Evolutionary conservation across 1,140 invertebrate species (phyloP).

Genomic region (Lordiphosa clarofinis): DNA sequence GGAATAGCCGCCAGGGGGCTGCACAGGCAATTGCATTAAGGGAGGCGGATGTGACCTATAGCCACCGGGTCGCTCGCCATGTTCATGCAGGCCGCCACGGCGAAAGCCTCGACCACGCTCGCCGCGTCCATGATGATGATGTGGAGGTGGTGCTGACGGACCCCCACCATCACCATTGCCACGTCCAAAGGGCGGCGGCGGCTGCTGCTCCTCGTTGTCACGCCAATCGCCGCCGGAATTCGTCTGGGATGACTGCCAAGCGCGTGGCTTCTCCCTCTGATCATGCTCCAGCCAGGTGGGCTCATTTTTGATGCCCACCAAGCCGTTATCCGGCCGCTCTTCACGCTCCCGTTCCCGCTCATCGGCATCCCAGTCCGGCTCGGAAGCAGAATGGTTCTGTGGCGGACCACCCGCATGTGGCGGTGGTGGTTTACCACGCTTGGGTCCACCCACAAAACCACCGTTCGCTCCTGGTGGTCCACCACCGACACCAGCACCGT

Average conservation of each 20-base stretch:
- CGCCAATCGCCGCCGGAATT: conserved; percentile 58
- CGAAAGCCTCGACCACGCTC: conserved; percentile 58
- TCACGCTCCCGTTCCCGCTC: conserved; percentile 51
- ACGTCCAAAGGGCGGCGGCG: conserved; percentile 18
- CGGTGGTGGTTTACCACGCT: conserved; percentile 40
- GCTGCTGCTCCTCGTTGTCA: conserved; percentile 45
- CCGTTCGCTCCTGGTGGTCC: conserved; percentile 37
- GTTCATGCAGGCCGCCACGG: conserved; percentile 51
- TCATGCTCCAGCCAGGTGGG: conserved; percentile 68
- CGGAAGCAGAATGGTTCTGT: conserved; percentile 63
- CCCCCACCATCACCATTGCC: conserved; percentile 6
- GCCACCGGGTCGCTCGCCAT: conserved; percentile 39
- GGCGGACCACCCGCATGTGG: conserved; percentile 1
- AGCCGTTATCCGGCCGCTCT: conserved; percentile 23
- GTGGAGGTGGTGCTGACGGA: conserved; percentile 39
- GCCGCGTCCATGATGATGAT: conserved; percentile 60
- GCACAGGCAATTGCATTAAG: conserved; percentile 68
- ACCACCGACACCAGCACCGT: conserved; percentile 17
- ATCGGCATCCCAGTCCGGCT: conserved; percentile 74
- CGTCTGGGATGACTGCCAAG: conserved; percentile 34
- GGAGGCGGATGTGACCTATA: conserved; percentile 70
- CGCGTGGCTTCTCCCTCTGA: conserved; percentile 61
- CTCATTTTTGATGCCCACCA: conserved; percentile 44
- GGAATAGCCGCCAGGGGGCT: conserved; percentile 62
- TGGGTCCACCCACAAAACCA: conserved; percentile 68